phyloP scores from a whole-genome alignment of 2,113 vertebrate species.

The Macquaria australasica region DNA sequence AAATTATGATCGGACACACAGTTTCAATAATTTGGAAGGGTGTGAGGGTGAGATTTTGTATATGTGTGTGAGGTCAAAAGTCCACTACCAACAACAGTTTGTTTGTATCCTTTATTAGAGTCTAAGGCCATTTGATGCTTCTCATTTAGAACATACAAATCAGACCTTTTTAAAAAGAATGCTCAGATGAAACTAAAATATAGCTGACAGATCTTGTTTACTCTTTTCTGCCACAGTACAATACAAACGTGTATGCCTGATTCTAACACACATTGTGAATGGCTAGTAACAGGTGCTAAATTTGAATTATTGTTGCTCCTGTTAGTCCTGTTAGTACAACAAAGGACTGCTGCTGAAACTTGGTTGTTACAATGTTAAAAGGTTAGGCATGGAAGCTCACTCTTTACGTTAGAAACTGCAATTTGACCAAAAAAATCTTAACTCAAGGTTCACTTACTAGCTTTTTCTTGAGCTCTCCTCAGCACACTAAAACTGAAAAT shows the following conservation, averaged over 20 bases:
- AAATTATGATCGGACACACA: not conserved
- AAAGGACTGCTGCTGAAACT: not conserved
- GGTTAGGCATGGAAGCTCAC: too few relatives aligned
- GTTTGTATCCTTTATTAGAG: not conserved
- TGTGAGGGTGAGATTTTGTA: not conserved
- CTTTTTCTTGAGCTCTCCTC: too few relatives aligned
- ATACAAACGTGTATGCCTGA: not conserved
- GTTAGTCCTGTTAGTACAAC: not conserved
- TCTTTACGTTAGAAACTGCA: too few relatives aligned
- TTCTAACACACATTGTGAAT: not conserved
- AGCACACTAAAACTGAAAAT: too few relatives aligned
- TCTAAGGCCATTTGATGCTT: not conserved
- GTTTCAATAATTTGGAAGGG: not conserved
- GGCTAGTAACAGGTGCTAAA: not conserved
- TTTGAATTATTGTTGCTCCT: not conserved
- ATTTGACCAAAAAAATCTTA: too few relatives aligned
- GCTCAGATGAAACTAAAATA: not conserved
- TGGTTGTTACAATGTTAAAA: not conserved
- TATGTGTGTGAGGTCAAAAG: not conserved
- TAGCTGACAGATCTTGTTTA: not conserved
- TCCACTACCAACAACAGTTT: not conserved
- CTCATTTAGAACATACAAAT: not conserved
- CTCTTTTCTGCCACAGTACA: not conserved
- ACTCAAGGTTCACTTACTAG: too few relatives aligned
- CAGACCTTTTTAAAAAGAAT: not conserved